Percentiles rank a stretch among this genome's conserved stretches.
phyloP scores from a whole-genome alignment of 2,888 invertebrate genomes.

The Ashinkailepas kermadecensis region DNA sequence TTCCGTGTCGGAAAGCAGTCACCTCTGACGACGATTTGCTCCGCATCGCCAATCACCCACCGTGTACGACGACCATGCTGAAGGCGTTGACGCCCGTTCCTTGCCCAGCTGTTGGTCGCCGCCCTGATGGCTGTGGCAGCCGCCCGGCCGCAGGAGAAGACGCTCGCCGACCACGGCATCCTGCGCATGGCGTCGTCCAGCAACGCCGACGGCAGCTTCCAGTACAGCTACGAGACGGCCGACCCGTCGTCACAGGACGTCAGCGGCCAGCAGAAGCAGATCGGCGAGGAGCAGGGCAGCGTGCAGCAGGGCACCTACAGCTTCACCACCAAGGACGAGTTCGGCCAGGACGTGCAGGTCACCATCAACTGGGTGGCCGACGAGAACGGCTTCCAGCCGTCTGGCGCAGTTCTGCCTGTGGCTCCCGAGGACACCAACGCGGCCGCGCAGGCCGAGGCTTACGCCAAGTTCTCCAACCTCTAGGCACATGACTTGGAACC shows the following conservation, averaged over 20 bases:
- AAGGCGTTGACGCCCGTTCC: too few species aligned
- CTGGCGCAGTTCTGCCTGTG: neutral
- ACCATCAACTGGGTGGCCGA: slow-evolving; percentile 20
- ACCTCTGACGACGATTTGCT: too few species aligned
- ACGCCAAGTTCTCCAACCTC: neutral
- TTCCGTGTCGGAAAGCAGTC: too few species aligned
- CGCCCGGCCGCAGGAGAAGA: slow-evolving; percentile 3
- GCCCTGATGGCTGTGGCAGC: slow-evolving; percentile 4
- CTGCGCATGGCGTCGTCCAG: slow-evolving; percentile 22
- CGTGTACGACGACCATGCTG: too few species aligned
- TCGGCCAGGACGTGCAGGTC: neutral
- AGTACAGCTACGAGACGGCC: slow-evolving; percentile 29
- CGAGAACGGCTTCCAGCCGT: slow-evolving; percentile 8
- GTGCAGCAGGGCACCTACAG: slow-evolving; percentile 14
- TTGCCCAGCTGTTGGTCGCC: neutral
- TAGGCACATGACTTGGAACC: too few species aligned
- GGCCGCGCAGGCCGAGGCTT: neutral
- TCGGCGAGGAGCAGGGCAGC: neutral
- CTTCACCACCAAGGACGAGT: slow-evolving; percentile 1
- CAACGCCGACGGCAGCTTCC: slow-evolving; percentile 31
- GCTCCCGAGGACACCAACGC: neutral
- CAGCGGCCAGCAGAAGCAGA: slow-evolving; percentile 13
- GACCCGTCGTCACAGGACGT: slow-evolving; percentile 6
- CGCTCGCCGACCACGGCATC: neutral
- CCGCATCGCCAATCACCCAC: neutral